phyloP scores from a whole-genome alignment of 2,113 vertebrate genomes.

The Alethe diademata region DNA sequence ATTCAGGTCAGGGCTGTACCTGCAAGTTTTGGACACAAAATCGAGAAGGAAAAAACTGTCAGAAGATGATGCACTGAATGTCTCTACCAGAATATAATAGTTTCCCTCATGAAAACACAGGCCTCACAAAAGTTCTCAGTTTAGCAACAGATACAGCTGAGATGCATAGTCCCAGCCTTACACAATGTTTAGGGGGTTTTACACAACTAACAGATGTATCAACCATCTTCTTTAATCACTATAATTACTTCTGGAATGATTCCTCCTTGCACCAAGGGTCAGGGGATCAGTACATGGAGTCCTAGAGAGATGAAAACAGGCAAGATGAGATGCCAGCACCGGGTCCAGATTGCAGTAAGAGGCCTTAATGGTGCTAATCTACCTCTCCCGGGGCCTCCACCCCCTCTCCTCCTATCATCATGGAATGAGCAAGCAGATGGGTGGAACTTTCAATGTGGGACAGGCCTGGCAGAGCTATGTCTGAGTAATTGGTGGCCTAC shows the following conservation, averaged over 20 bases:
- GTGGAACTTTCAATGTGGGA: background rate
- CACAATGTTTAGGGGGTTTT: background rate
- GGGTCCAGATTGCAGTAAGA: background rate
- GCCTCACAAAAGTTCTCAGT: background rate
- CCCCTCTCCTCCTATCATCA: background rate
- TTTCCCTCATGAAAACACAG: background rate
- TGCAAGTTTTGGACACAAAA: background rate
- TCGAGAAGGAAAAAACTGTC: background rate
- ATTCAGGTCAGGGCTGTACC: background rate
- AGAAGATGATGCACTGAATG: too few relatives aligned
- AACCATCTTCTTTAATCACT: background rate
- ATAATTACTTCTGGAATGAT: background rate
- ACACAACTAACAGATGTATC: background rate
- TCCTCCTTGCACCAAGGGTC: background rate
- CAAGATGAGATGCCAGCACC: background rate
- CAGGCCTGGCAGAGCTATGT: background rate
- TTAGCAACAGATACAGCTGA: background rate
- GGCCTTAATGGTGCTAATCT: background rate
- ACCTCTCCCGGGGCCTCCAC: background rate
- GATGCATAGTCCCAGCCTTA: background rate
- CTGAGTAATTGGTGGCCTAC: background rate
- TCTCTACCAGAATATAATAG: background rate
- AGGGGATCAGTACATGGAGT: background rate
- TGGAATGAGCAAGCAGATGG: background rate
- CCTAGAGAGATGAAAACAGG: background rate